These are phyloP conservation scores for Pollenia griseotomentosa DNA, from an alignment of 2,888 invertebrate genomes.

Conservation along the genomic window DNA sequence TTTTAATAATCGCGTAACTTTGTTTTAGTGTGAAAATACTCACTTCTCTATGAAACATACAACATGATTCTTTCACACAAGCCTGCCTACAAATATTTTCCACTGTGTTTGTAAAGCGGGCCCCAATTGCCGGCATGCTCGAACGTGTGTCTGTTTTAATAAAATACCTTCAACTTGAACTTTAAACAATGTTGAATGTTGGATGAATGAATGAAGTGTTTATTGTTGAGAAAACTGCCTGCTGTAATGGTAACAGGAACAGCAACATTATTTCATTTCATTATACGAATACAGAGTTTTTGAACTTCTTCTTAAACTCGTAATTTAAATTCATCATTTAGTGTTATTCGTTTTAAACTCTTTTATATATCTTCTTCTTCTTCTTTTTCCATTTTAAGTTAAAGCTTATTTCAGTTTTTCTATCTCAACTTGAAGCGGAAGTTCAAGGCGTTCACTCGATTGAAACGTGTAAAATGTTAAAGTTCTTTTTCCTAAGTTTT, in stretches of 20 bases:
- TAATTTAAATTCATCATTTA: conserved; percentile 22
- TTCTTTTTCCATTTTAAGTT: conserved; percentile 17
- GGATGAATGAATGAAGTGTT: conserved; percentile 31
- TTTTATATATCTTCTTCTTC: conserved; percentile 26
- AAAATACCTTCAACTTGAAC: conserved; percentile 79
- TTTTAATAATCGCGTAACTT: conserved; percentile 18
- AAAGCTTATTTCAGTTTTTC: conserved; percentile 16
- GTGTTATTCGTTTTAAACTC: conserved; percentile 4
- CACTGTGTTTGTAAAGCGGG: neutral
- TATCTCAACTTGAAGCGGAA: conserved; percentile 79
- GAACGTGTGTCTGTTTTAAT: conserved; percentile 4
- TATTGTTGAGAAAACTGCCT: conserved; percentile 34
- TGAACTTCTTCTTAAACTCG: conserved; percentile 35
- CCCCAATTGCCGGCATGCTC: conserved; percentile 30
- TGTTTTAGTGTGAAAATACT: conserved; percentile 35
- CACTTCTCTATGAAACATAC: conserved; percentile 24
- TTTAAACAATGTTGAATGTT: conserved; percentile 47
- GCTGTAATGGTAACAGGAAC: conserved; percentile 1
- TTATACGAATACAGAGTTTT: conserved; percentile 10
- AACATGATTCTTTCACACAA: conserved; percentile 32
- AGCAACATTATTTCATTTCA: conserved; percentile 15
- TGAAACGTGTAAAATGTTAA: conserved; percentile 80
- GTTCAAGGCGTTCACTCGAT: conserved; percentile 83
- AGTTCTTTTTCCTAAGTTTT: conserved; percentile 11
- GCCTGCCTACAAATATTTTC: neutral